Conservation (phyloP, 2,888 invertebrate species). For the Cryptocheilus praepositus region DNA sequence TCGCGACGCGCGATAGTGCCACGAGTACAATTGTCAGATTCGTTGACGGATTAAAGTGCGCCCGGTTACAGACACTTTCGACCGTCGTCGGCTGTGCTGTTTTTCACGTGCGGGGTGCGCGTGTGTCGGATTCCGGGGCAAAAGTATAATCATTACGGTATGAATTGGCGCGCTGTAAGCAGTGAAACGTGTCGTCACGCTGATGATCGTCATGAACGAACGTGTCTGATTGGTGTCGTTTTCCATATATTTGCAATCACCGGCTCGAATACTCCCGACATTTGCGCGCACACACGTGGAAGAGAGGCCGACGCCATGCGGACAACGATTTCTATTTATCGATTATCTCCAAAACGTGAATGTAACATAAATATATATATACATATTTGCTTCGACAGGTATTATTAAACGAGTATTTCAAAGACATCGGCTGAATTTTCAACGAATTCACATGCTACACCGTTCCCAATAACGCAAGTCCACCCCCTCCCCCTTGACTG, state of each 20-base stretch:
- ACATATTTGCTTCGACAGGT: constrained; percentile 60
- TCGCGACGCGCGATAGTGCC: not conserved
- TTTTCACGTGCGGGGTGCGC: too few relatives aligned
- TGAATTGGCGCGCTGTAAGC: too few relatives aligned
- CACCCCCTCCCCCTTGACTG: not conserved
- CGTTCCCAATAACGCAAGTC: not conserved
- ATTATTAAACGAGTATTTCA: constrained; percentile 60
- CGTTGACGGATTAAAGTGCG: constrained; percentile 2
- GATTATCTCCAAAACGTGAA: constrained; percentile 33
- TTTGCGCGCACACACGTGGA: not conserved
- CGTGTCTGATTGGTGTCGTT: constrained; percentile 4
- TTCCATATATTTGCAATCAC: not conserved
- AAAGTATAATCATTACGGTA: too few relatives aligned
- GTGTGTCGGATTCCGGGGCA: too few relatives aligned
- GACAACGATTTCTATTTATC: constrained; percentile 44
- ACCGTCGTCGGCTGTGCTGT: not conserved
- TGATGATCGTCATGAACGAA: constrained; percentile 2
- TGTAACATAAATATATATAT: constrained; percentile 46
- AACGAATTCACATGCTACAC: not conserved
- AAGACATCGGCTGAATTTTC: not conserved
- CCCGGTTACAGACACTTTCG: not conserved
- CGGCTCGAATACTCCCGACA: not conserved
- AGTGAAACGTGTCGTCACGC: not conserved
- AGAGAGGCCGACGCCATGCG: constrained; percentile 5
- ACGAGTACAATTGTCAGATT: not conserved